Conservation (phyloP, 2,797 vertebrate species). For the Jordanella pulchra region DNA sequence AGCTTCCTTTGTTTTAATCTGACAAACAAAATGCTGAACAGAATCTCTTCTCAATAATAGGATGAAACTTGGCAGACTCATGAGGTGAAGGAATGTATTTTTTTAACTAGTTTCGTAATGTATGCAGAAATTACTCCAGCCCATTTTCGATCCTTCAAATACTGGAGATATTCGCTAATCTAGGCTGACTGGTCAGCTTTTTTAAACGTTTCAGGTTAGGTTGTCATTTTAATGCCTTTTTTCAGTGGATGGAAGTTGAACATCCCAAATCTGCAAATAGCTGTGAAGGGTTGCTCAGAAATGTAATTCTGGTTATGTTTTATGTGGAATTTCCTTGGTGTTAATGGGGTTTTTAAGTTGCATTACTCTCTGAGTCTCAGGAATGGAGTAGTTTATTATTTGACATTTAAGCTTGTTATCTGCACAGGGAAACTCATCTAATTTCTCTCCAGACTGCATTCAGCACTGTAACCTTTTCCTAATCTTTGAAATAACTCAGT, state of each 20-base stretch:
- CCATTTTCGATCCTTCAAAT: too few relatives aligned
- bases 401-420: constrained; percentile 38
- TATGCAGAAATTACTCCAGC: not conserved
- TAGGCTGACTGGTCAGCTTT: too few relatives aligned
- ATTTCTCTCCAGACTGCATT: constrained; percentile 27
- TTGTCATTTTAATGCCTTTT: not conserved
- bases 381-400: constrained; percentile 28
- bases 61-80: constrained; percentile 2
- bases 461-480: not conserved
- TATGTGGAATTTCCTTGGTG: constrained; percentile 4
- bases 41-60: constrained; percentile 19
- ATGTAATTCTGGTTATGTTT: not conserved
- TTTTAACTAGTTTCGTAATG: constrained; percentile 19
- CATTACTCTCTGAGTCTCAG: constrained; percentile 16
- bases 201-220: too few relatives aligned
- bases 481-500: not conserved
- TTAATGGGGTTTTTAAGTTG: constrained; percentile 1
- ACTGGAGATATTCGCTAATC: too few relatives aligned
- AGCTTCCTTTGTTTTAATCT: not conserved
- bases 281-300: not conserved
- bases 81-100: constrained; percentile 7
- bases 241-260: not conserved
- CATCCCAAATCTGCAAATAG: not conserved
- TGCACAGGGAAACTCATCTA: constrained; percentile 14
- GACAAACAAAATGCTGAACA: not conserved